Evolutionary conservation across 2,888 invertebrate species (phyloP), one percentile per base, ranked within the genome.

Genomic region (Darwinula stevensoni): DNA sequence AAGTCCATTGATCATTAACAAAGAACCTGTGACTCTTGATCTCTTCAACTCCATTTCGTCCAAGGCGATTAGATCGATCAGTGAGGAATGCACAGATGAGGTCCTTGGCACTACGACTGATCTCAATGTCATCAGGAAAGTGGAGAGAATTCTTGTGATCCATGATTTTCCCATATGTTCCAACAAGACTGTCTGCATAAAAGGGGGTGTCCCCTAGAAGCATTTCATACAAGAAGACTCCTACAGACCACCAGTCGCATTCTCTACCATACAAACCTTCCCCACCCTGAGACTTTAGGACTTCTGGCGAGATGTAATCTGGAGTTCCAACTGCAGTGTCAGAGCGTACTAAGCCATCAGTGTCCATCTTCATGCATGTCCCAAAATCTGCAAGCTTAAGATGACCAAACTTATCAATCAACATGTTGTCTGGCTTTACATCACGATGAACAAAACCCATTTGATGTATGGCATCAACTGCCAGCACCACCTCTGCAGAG

Each of bases 241-340:
- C 97, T 16, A 94, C 91, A 14, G 91, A 88, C 91, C 91, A 94
- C 84, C 86, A 91, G 56, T 94, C 91, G 56, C 88, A 91, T 54
- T 97, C 94, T 28, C 84, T 62, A 1, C 94, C 94, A 52, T 97
- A 97, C 36, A 80, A 75, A 35, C 84, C 84, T 48, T 82, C 78
- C 26, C 76, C 75, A 39, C 86, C 86, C 42, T 58, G 56, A 22
- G 88, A 88, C 50, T 84, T 80, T 40, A 99, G 58, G 33, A 97
- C 94, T 57, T 99, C 97, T 0, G 97, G 94, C 33, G 86, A 86
- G 44, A 99, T 97, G 50, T 99, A 99, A 54, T 99, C 97, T 5
- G 97, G 97, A 4, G 97, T 99, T 18, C 97, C 97, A 6, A 99
- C 94, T 4, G 97, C 94, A 42, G 88, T 91, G 48, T 86, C 88